phyloP scores from a whole-genome alignment of 2,113 vertebrate genomes.

The Syngnathus floridae region DNA sequence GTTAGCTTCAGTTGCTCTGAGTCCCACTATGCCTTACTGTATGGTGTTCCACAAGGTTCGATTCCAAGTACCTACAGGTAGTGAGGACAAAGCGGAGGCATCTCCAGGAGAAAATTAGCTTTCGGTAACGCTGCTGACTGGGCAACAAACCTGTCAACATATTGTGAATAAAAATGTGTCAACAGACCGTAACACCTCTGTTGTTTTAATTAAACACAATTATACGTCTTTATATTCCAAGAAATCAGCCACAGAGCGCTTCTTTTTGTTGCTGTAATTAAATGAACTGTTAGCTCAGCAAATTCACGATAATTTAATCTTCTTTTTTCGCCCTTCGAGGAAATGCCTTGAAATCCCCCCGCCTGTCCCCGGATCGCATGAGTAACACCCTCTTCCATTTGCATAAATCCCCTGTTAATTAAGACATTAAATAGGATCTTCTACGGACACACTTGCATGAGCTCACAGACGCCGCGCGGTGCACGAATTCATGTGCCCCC shows the following conservation, averaged over 20 bases:
- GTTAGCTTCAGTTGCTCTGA: too few relatives aligned
- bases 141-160: neutral
- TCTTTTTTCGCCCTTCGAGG: slow-evolving; percentile 1
- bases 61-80: too few relatives aligned
- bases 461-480: slow-evolving; percentile 7
- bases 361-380: slow-evolving; percentile 19
- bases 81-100: too few relatives aligned
- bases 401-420: slow-evolving; percentile 59
- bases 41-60: too few relatives aligned
- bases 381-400: slow-evolving; percentile 41
- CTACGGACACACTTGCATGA: slow-evolving; percentile 20
- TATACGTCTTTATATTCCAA: neutral
- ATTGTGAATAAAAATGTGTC: neutral
- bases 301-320: slow-evolving; percentile 14
- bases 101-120: neutral
- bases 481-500: slow-evolving; percentile 17
- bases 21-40: too few relatives aligned
- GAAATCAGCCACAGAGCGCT: slow-evolving; percentile 16
- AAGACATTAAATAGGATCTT: slow-evolving; percentile 60
- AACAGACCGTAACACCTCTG: neutral
- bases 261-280: slow-evolving; percentile 25
- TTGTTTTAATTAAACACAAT: slow-evolving; percentile 8
- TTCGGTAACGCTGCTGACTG: neutral
- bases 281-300: slow-evolving; percentile 37
- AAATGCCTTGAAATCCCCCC: slow-evolving; percentile 30